These are phyloP conservation scores for Cranoglanis bouderius DNA, from an alignment of 2,113 vertebrate genomes.

Conservation along the genomic window DNA sequence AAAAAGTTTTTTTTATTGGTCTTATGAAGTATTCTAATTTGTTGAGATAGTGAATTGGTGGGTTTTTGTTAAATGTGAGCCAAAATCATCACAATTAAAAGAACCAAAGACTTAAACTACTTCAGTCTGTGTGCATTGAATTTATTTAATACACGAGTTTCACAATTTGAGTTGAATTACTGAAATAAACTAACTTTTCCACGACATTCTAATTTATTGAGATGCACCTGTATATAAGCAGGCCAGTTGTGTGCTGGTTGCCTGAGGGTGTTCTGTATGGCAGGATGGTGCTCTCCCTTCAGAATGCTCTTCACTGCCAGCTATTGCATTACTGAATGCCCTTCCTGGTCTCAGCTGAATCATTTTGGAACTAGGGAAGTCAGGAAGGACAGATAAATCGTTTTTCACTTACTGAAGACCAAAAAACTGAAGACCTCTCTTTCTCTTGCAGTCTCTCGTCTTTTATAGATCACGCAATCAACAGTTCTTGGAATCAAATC, in stretches of 20 bases:
- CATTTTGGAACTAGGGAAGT: constrained; percentile 40
- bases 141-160: too few relatives aligned
- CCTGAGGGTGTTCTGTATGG: constrained; percentile 21
- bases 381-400: constrained; percentile 10
- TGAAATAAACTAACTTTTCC: too few relatives aligned
- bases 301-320: constrained; percentile 35
- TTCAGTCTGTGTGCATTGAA: too few relatives aligned
- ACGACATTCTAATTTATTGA: too few relatives aligned
- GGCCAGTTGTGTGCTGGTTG: constrained; percentile 27
- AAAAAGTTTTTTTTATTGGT: too few relatives aligned
- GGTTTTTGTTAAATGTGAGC: too few relatives aligned
- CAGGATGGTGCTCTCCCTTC: neutral
- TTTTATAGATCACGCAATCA: constrained; percentile 30
- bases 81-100: too few relatives aligned
- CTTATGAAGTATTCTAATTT: too few relatives aligned
- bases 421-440: constrained; percentile 6
- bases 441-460: neutral
- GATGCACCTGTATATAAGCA: constrained; percentile 37
- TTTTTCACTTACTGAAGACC: constrained; percentile 8
- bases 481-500: constrained; percentile 18
- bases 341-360: constrained; percentile 34
- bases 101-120: too few relatives aligned
- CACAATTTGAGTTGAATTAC: too few relatives aligned
- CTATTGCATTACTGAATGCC: constrained; percentile 27
- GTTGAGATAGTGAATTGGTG: too few relatives aligned